Evolutionary conservation across 2,113 vertebrate species (phyloP).

Genomic region (Pelusios castaneus): DNA sequence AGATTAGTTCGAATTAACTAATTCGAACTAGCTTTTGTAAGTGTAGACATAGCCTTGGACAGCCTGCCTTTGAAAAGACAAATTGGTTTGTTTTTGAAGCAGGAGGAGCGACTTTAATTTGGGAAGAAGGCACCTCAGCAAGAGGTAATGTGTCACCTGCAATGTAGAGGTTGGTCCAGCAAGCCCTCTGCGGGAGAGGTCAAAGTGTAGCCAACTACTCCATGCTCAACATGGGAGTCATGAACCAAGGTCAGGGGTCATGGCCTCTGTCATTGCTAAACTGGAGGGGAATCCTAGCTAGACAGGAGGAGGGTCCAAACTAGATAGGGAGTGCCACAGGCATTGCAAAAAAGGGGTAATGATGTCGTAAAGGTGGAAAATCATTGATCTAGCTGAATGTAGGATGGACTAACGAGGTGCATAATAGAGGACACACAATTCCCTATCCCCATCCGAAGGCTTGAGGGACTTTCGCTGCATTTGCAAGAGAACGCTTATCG

Average conservation of each 20-base stretch:
- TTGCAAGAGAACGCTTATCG: background rate
- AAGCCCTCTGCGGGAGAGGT: background rate
- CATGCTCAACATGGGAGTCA: background rate
- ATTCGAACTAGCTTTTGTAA: too few species aligned
- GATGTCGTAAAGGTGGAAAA: background rate
- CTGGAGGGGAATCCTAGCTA: background rate
- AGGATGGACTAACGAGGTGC: background rate
- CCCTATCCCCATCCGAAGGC: background rate
- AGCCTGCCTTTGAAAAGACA: background rate
- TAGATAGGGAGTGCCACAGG: background rate
- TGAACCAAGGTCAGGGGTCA: background rate
- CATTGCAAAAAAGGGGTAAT: background rate
- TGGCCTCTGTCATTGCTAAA: background rate
- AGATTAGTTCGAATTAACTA: too few species aligned
- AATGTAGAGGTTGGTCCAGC: background rate
- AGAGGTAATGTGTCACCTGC: background rate
- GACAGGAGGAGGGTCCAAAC: background rate
- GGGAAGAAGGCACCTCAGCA: background rate
- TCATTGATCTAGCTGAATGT: background rate
- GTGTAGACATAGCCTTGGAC: too few species aligned
- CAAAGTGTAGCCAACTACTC: background rate
- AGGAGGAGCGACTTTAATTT: background rate
- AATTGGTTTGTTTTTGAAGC: background rate
- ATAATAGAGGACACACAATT: background rate
- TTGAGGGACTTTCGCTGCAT: background rate